phyloP scores from a whole-genome alignment of 2,888 invertebrate species.

The Sinohyriopsis cumingii region DNA sequence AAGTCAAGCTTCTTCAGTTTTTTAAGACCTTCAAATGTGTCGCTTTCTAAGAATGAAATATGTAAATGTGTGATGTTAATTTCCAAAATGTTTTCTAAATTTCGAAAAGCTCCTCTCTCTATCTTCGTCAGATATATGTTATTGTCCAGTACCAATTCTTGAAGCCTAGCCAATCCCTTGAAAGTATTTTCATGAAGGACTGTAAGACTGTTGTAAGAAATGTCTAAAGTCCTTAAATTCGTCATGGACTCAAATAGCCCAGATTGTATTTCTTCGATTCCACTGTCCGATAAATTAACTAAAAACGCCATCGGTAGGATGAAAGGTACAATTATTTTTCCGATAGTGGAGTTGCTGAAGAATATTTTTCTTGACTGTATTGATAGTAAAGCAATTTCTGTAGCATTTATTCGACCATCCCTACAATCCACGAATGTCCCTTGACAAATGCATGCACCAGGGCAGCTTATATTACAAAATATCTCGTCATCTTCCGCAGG shows the following conservation, averaged over 20 bases:
- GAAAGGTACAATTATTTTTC: background rate
- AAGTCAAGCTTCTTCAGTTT: too few species aligned
- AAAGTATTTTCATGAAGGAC: slow-evolving; percentile 3
- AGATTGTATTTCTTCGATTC: background rate
- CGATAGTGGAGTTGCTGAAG: slow-evolving; percentile 3
- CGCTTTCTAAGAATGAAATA: too few species aligned
- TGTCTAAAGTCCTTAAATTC: background rate
- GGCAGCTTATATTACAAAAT: slow-evolving; percentile 24
- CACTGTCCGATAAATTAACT: slow-evolving; percentile 3
- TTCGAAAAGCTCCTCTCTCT: slow-evolving; percentile 1
- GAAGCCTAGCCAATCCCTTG: slow-evolving; percentile 9
- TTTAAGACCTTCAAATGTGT: too few species aligned
- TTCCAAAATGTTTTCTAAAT: slow-evolving; percentile 10
- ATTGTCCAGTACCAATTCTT: slow-evolving; percentile 3
- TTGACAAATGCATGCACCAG: slow-evolving; percentile 21
- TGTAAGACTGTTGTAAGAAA: background rate
- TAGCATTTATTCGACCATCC: background rate
- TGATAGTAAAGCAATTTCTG: background rate
- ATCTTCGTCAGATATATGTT: slow-evolving; percentile 2
- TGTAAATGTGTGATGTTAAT: background rate
- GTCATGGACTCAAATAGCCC: background rate
- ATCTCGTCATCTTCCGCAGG: slow-evolving; percentile 34
- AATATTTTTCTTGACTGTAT: slow-evolving; percentile 8
- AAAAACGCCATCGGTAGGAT: slow-evolving; percentile 3
- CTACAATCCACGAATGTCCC: slow-evolving; percentile 19